Percentiles rank a stretch among this genome's conserved stretches.
Evolutionary conservation across 2,797 vertebrate species (phyloP).

Genomic region (Anableps anableps): DNA sequence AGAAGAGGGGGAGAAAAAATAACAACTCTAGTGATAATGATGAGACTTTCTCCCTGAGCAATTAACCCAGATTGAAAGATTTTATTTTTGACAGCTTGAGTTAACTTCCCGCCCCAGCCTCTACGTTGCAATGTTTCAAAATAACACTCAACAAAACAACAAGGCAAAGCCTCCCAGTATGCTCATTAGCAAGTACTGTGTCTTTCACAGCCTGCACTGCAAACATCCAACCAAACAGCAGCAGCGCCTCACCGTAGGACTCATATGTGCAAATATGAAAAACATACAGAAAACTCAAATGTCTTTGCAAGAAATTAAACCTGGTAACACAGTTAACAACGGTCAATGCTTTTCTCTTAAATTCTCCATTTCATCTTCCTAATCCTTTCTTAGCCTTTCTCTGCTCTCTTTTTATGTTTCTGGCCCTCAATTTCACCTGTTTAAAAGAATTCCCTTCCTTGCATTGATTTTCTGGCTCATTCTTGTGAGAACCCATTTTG

Average conservation of each 20-base stretch:
- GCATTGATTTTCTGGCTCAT: slow-evolving; percentile 63
- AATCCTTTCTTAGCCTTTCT: slow-evolving; percentile 2
- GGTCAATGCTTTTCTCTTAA: slow-evolving; percentile 13
- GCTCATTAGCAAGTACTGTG: slow-evolving; percentile 70
- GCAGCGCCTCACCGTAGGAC: slow-evolving; percentile 19
- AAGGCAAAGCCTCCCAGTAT: slow-evolving; percentile 56
- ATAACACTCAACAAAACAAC: slow-evolving; percentile 65
- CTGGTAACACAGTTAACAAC: slow-evolving; percentile 18
- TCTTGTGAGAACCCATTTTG: slow-evolving; percentile 71
- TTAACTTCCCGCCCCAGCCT: slow-evolving; percentile 54
- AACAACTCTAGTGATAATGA: slow-evolving; percentile 55
- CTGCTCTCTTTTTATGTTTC: not conserved
- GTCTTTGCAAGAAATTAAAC: slow-evolving; percentile 17
- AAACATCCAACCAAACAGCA: slow-evolving; percentile 41
- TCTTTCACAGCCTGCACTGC: slow-evolving; percentile 46
- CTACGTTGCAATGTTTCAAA: slow-evolving; percentile 61
- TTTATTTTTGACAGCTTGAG: slow-evolving; percentile 60
- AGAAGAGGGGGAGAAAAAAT: slow-evolving; percentile 2
- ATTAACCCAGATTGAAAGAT: slow-evolving; percentile 76
- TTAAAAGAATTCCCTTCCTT: slow-evolving; percentile 44
- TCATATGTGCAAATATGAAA: not conserved
- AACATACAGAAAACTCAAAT: not conserved
- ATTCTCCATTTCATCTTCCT: not conserved
- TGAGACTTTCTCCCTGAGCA: slow-evolving; percentile 66
- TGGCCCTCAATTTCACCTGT: slow-evolving; percentile 26